Evolutionary conservation across 2,797 vertebrate genomes (phyloP), one percentile per base, ranked within the genome.

Genomic region (Podargus strigoides): DNA sequence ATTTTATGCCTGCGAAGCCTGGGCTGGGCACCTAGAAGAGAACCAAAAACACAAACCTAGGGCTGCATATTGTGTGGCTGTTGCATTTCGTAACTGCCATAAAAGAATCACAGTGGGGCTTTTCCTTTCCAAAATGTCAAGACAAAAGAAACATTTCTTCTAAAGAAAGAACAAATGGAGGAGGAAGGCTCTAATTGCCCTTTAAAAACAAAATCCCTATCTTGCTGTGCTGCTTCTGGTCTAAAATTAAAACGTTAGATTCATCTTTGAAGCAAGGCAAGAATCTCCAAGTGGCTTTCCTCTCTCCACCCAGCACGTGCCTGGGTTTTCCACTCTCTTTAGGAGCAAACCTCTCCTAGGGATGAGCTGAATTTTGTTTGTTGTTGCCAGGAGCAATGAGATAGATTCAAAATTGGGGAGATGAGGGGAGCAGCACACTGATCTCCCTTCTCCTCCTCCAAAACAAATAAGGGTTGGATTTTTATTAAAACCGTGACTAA

Each of bases 171-270:
- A 91, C 86, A 96, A 96, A 95, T 90, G 27, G 87, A 93, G 30
- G 79, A 95, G 95, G 94, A 96, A 96, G 94, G 87, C 80, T 91
- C 83, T 95, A 77, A 87, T 52, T 87, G 76, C 84, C 36, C 27
- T 86, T 87, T 67, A 60, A 85, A 85, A 90, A 94, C 94, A 79
- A 85, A 88, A 86, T 94, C 41, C 19, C 85, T 91, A 86, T 96
- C 93, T 94, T 95, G 90, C 96, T 95, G 94, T 91, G 94, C 89
- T 86, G 67, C 85, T 94, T 94, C 87, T 94, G 83, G 83, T 96
- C 86, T 94, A 94, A 97, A 96, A 91, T 90, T 84, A 90, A 94
- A 84, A 89, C 27, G 23, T 85, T 76, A 77, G 63, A 69, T 89
- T 88, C 81, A 91, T 94, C 91, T 96, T 88, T 88, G 80, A 96